A percentile compares a stretch with the other conserved stretches of the same genome.
These are phyloP conservation scores for Myotis brandtii DNA, from an alignment of 2,113 vertebrate genomes.

Conservation along the genomic window DNA sequence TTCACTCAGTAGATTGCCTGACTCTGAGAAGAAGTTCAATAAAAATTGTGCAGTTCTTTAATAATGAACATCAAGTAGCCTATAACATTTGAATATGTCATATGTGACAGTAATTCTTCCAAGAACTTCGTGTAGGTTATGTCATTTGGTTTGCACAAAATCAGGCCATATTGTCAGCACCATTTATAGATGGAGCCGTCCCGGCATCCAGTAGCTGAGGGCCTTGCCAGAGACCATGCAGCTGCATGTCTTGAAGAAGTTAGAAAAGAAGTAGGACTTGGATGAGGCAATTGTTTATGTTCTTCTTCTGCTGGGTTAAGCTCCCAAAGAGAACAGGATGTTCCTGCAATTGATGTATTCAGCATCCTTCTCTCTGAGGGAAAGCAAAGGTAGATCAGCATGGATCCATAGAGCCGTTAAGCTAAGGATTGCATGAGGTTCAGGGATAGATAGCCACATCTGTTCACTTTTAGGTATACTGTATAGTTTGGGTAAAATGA, in stretches of 20 bases:
- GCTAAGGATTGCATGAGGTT: not conserved
- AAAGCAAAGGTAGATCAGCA: not conserved
- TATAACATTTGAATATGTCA: slow-evolving; percentile 14
- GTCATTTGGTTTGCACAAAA: not conserved
- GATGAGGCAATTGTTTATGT: not conserved
- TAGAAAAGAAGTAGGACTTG: not conserved
- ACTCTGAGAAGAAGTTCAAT: not conserved
- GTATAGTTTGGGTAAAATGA: slow-evolving; percentile 40
- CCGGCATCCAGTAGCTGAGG: not conserved
- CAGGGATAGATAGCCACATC: not conserved
- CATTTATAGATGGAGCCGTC: not conserved
- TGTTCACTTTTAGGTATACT: slow-evolving; percentile 19
- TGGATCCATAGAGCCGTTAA: not conserved
- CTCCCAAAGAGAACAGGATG: not conserved
- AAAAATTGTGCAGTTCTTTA: not conserved
- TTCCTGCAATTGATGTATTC: not conserved
- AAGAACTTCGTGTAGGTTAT: not conserved
- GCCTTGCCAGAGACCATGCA: not conserved
- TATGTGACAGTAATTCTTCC: not conserved
- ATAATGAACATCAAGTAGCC: not conserved
- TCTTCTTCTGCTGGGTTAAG: not conserved
- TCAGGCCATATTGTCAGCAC: not conserved
- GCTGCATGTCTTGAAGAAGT: not conserved
- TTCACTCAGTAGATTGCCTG: not conserved
- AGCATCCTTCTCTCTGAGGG: not conserved